Evolutionary conservation across 1,140 invertebrate species (phyloP), one percentile per base, ranked within the genome.

Genomic region (Idris sp.): DNA sequence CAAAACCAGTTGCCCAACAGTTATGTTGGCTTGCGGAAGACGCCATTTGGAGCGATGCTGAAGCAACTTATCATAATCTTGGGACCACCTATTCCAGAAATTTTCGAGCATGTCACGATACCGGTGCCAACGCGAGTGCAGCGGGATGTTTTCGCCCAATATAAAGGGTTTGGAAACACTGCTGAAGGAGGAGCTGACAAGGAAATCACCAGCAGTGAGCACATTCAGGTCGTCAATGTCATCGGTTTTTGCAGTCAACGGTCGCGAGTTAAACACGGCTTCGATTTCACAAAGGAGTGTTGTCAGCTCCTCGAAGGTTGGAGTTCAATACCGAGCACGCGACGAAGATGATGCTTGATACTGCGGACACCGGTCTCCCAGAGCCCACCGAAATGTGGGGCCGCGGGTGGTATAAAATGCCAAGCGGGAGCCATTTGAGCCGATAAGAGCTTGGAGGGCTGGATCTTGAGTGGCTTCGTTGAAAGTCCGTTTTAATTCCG

Each of bases 131-230:
- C n/a, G n/a, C n/a, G n/a, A n/a, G n/a, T n/a, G n/a, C n/a, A n/a
- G n/a, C n/a, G n/a, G n/a, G n/a, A n/a, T n/a, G n/a, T n/a, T n/a
- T n/a, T n/a, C n/a, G n/a, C n/a, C n/a, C n/a, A n/a, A n/a, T n/a
- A n/a, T n/a, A n/a, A 41, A 35, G 10, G 36, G 25, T 16, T 54
- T 25, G 14, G 49, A 36, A 7, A 54, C 36, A n/a, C 25, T 9
- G 6, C 18, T 38, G 18, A 54, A 11, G 35, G 77, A n/a, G 51
- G 0, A 64, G 79, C 25, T 78, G 72, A 41, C 2, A 41, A 41
- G 14, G 38, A 19, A 44, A 2, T 44, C 22, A 7, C 5, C 19
- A 8, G 22, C 22, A 3, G 22, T 44, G 0, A 44, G 25, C 1
- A n/a, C 25, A 6, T 14, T 4, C 2, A 44, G 22, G 4, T 44